phyloP scores from a whole-genome alignment of 2,888 invertebrate species.

The Exephanes ischioxanthus region DNA sequence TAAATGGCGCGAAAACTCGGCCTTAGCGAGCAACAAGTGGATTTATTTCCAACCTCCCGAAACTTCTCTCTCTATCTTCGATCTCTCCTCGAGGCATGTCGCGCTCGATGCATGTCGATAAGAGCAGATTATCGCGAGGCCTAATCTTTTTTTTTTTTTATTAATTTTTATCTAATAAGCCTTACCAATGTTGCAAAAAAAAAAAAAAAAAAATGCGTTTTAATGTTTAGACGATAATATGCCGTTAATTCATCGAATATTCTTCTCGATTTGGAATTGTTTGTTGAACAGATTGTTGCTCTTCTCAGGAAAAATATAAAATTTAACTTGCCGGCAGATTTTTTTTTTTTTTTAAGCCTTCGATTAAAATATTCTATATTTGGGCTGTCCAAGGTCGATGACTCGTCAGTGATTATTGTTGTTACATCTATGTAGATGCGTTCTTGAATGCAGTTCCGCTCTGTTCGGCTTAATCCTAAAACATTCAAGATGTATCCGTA shows the following conservation, averaged over 20 bases:
- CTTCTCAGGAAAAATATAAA: not conserved
- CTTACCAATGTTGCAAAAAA: not conserved
- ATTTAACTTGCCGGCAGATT: not conserved
- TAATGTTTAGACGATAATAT: not conserved
- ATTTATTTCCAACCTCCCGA: conserved; percentile 43
- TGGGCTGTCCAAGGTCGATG: too few relatives aligned
- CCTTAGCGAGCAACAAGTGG: conserved; percentile 69
- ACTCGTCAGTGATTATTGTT: too few relatives aligned
- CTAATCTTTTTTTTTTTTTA: not conserved
- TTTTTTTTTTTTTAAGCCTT: not conserved
- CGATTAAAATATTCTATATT: not conserved
- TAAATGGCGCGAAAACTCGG: conserved; percentile 70
- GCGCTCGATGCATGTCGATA: not conserved
- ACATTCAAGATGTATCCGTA: too few relatives aligned
- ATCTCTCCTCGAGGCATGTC: not conserved
- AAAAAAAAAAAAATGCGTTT: not conserved
- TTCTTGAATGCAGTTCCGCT: too few relatives aligned
- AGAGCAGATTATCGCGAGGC: not conserved
- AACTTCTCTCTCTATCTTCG: not conserved
- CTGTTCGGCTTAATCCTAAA: too few relatives aligned
- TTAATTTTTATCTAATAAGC: not conserved
- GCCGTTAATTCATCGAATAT: not conserved
- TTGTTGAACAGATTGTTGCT: not conserved
- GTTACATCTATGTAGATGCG: too few relatives aligned
- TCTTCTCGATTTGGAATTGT: not conserved